Evolutionary conservation across 2,888 invertebrate genomes (phyloP).

Genomic region (Heterodera filipjevi): DNA sequence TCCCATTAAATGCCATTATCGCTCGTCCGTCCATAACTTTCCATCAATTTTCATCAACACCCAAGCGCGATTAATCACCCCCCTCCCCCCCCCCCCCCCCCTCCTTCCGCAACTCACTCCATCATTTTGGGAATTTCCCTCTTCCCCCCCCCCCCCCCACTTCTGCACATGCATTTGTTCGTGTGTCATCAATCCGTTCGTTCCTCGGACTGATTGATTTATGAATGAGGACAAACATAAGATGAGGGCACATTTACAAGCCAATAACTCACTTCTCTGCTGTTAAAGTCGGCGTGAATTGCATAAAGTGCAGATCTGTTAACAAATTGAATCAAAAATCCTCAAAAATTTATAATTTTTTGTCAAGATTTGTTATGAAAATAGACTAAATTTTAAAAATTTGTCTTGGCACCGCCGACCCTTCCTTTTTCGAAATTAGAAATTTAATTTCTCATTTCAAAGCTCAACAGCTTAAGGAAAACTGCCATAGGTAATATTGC

Average conservation of each 20-base stretch:
- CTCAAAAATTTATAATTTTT: too few relatives aligned
- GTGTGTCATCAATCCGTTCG: background rate
- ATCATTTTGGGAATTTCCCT: background rate
- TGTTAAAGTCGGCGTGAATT: too few relatives aligned
- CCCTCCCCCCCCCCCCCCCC: background rate
- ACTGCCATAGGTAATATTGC: too few relatives aligned
- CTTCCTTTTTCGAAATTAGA: too few relatives aligned
- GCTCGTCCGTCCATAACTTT: constrained; percentile 7
- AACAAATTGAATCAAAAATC: too few relatives aligned
- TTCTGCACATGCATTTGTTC: background rate
- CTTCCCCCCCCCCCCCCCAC: background rate
- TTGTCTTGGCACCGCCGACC: too few relatives aligned
- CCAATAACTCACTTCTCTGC: background rate
- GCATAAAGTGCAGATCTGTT: too few relatives aligned
- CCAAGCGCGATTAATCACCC: background rate
- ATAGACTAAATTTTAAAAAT: too few relatives aligned
- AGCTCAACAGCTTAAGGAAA: too few relatives aligned
- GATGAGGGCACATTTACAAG: background rate
- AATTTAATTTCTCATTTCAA: too few relatives aligned
- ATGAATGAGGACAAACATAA: background rate
- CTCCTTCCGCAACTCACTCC: background rate
- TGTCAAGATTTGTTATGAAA: too few relatives aligned
- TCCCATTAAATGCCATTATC: background rate
- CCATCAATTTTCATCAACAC: constrained; percentile 15
- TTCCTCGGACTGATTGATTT: background rate